phyloP scores from a whole-genome alignment of 2,888 invertebrate species.

The Drosophila parthenogenetica region DNA sequence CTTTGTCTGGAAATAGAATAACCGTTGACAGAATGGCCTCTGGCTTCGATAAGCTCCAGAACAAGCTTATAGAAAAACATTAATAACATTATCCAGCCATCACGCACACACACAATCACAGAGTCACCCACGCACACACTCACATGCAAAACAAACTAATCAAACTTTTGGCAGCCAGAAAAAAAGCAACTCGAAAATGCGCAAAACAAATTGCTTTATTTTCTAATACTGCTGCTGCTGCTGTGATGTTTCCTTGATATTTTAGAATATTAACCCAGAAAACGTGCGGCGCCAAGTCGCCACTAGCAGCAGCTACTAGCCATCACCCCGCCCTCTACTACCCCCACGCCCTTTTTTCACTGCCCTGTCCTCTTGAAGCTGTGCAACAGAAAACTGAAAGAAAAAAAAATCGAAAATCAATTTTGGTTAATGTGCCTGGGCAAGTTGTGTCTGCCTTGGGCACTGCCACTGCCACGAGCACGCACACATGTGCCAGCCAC shows the following conservation, averaged over 20 bases:
- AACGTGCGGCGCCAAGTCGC: conserved; percentile 42
- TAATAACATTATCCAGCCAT: conserved; percentile 67
- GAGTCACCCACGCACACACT: conserved; percentile 21
- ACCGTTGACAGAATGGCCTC: conserved; percentile 26
- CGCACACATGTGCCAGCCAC: conserved; percentile 48
- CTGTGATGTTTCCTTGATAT: conserved; percentile 26
- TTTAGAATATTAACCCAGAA: conserved; percentile 62
- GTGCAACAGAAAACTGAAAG: neutral
- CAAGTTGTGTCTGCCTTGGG: conserved; percentile 44
- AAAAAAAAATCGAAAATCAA: conserved; percentile 66
- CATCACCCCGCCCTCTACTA: neutral
- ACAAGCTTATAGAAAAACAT: conserved; percentile 59
- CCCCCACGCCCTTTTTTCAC: too few species aligned
- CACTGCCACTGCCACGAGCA: conserved; percentile 27
- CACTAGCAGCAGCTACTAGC: conserved; percentile 9
- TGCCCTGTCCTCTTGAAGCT: neutral
- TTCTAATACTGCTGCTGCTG: conserved; percentile 44
- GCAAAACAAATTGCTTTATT: conserved; percentile 78
- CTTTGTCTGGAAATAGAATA: conserved; percentile 31
- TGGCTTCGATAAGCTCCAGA: conserved; percentile 49
- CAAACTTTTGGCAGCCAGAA: conserved; percentile 59
- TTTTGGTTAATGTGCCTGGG: conserved; percentile 62
- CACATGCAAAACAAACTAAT: conserved; percentile 70
- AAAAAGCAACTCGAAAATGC: conserved; percentile 48
- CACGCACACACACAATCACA: conserved; percentile 12